Evolutionary conservation across 1,140 invertebrate genomes (phyloP).

Genomic region (Drosophila burlai): DNA sequence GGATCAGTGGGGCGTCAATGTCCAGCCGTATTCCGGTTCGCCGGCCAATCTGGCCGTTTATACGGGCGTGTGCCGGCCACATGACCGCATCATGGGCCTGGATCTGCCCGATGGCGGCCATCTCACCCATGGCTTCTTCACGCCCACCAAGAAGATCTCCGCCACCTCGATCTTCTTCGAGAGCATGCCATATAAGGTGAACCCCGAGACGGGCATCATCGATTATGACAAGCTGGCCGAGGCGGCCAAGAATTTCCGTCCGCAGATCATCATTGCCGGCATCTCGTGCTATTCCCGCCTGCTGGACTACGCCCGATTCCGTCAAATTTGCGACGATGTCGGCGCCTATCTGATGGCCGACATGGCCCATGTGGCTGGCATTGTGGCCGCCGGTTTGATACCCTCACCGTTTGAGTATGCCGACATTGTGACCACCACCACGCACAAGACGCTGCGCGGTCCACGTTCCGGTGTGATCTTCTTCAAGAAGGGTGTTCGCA

Average conservation of each 20-base stretch:
- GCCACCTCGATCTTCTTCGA: conserved; percentile 99
- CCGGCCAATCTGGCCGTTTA: conserved; percentile 99
- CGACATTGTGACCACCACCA: conserved; percentile 98
- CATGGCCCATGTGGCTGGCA: conserved; percentile 97
- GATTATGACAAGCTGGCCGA: conserved; percentile 96
- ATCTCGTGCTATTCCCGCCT: conserved; percentile 95
- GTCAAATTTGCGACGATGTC: conserved; percentile 94
- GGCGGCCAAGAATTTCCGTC: conserved; percentile 95
- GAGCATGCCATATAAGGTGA: conserved; percentile 98
- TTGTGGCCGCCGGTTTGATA: conserved; percentile 94
- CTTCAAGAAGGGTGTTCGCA: conserved; percentile 93
- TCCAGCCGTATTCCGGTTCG: conserved; percentile 98
- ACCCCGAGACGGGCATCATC: conserved; percentile 94
- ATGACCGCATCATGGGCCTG: conserved; percentile 98
- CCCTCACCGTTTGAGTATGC: conserved; percentile 97
- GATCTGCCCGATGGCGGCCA: conserved; percentile 99
- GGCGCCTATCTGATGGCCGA: conserved; percentile 96
- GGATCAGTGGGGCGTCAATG: conserved; percentile 98
- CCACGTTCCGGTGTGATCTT: conserved; percentile 96
- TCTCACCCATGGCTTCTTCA: conserved; percentile 97
- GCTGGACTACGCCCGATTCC: conserved; percentile 95
- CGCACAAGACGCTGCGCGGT: conserved; percentile 97
- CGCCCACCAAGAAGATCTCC: conserved; percentile 96
- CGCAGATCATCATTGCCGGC: conserved; percentile 97
- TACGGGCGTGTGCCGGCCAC: conserved; percentile 94